Percentiles rank a stretch among this genome's conserved stretches.
Conservation (phyloP, 2,113 vertebrate genomes). For the Atherinomorus stipes region DNA sequence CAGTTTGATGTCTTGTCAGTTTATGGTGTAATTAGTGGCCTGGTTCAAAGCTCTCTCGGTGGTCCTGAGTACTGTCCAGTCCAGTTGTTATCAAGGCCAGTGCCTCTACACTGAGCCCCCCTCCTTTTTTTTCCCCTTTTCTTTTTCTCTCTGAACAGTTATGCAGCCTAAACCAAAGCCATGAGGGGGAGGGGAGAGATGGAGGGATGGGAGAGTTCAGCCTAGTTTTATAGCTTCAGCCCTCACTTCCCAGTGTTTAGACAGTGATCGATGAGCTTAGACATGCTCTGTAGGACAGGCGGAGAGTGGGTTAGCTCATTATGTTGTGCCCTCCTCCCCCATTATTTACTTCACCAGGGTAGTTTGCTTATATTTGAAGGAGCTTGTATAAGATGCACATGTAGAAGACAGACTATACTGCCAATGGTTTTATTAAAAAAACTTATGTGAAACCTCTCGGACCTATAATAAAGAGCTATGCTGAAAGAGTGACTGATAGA, state of each 20-base stretch:
- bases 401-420: background rate
- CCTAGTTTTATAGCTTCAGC: slow-evolving; percentile 58
- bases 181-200: slow-evolving; percentile 34
- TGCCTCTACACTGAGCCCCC: slow-evolving; percentile 28
- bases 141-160: slow-evolving; percentile 11
- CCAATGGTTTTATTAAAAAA: slow-evolving; percentile 19
- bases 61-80: slow-evolving; percentile 44
- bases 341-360: slow-evolving; percentile 50
- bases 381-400: background rate
- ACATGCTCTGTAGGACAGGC: slow-evolving; percentile 70
- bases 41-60: slow-evolving; percentile 4
- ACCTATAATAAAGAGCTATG: background rate
- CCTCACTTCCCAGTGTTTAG: slow-evolving; percentile 52
- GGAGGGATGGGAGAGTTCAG: slow-evolving; percentile 51
- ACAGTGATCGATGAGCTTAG: slow-evolving; percentile 73
- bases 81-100: slow-evolving; percentile 60
- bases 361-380: slow-evolving; percentile 31
- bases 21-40: slow-evolving; percentile 9
- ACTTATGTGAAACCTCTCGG: background rate
- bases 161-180: slow-evolving; percentile 40
- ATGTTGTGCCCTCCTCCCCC: slow-evolving; percentile 54
- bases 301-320: slow-evolving; percentile 53
- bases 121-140: background rate
- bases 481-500: slow-evolving; percentile 5
- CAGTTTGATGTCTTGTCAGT: background rate